Percentiles rank a stretch among this genome's conserved stretches.
Conservation (phyloP, 2,888 invertebrate genomes). For the Apodemia mormo region DNA sequence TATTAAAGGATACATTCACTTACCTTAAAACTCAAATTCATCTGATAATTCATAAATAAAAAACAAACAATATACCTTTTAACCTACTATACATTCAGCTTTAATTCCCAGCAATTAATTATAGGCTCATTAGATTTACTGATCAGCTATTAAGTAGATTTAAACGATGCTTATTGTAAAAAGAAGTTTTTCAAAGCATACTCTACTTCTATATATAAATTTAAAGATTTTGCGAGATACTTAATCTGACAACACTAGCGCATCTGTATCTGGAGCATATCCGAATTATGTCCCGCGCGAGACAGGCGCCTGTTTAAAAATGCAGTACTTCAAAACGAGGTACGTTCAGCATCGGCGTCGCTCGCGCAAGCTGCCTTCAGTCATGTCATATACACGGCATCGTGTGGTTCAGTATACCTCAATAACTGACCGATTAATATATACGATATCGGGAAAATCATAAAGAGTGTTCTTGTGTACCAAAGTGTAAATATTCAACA, state of each 20-base stretch:
- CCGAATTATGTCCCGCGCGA: slow-evolving; percentile 80
- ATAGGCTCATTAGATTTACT: neutral
- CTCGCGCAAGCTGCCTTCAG: slow-evolving; percentile 70
- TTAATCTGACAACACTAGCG: slow-evolving; percentile 38
- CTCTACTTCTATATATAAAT: neutral
- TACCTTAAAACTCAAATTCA: no score
- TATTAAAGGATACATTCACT: no score
- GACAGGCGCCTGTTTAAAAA: slow-evolving; percentile 77
- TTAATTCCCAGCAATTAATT: no score
- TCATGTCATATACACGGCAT: slow-evolving; percentile 59
- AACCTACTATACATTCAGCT: no score
- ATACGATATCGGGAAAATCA: no score
- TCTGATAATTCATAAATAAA: no score
- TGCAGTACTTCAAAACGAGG: slow-evolving; percentile 76
- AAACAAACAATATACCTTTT: no score
- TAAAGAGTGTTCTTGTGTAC: no score
- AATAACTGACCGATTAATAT: neutral
- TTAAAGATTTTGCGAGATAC: neutral
- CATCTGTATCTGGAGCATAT: slow-evolving; percentile 73
- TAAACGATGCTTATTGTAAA: neutral
- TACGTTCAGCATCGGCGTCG: slow-evolving; percentile 69
- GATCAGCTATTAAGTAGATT: neutral
- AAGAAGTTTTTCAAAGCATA: neutral
- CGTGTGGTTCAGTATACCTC: slow-evolving; percentile 43
- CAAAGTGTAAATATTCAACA: no score